Base-by-base conservation (phyloP, 2,113 vertebrate genomes). In the Sisor rabdophorus region DNA sequence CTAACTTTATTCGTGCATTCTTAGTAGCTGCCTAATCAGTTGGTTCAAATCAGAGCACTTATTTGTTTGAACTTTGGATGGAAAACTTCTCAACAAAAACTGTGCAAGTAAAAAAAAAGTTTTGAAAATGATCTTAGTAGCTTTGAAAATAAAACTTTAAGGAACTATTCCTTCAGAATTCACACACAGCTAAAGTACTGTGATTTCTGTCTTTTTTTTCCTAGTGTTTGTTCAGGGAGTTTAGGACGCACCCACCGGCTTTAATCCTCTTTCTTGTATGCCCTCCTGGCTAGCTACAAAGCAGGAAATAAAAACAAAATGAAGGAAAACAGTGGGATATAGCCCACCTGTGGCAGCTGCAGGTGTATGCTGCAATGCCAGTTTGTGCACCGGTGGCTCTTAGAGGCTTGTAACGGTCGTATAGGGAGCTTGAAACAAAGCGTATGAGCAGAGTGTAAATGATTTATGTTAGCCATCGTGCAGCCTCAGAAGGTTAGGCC, bases 381-480 rank as follows among this genome's bases (percentile, higher is more conserved):
- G 4, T 69, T 32, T n/a, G 61, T 11, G n/a, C 6, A 30, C 64
- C 64, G 48, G 70, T 73, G 69, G 61, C 56, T 68, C 26, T 28
- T n/a, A 4, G 52, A 71, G 44, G 47, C 50, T 40, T 24, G 56
- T 71, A 67, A 71, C 47, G 63, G 50, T 44, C 8, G 52, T 50
- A 56, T 53, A 50, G 71, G 40, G 40, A 48, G 58, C 61, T 61
- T 36, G 32, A 50, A 70, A 36, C 47, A 73, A 36, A 79, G 75
- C 73, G 52, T 56, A 64, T 32, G 61, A 64, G 19, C 53, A 44
- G 72, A 32, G 77, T 59, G 68, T 83, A 76, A 81, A 81, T 81
- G 79, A 85, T 83, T 85, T 81, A 83, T 83, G 71, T 52, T 30
- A 50, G 76, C 76, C 67, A 58, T 58, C 73, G 73, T 76, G 64